phyloP scores from a whole-genome alignment of 2,888 invertebrate genomes.

The Eudemis profundana region DNA sequence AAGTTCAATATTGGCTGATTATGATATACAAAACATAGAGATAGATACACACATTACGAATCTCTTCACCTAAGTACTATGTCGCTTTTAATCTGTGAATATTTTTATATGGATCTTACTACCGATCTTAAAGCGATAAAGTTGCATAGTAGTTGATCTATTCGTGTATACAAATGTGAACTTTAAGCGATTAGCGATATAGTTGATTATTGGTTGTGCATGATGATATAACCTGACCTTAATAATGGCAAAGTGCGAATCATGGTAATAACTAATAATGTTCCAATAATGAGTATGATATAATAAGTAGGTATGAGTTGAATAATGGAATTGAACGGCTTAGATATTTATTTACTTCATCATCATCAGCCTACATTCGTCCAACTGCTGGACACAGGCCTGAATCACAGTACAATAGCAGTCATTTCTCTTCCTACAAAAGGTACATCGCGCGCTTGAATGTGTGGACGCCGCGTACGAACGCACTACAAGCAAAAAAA shows the following conservation, averaged over 20 bases:
- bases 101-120: too few relatives aligned
- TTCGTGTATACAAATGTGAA: neutral
- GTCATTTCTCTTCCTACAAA: too few relatives aligned
- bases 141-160: too few relatives aligned
- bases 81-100: too few relatives aligned
- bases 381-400: neutral
- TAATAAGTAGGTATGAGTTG: conserved; percentile 10
- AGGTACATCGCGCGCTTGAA: too few relatives aligned
- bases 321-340: conserved; percentile 13
- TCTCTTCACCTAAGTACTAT: too few relatives aligned
- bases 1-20: neutral
- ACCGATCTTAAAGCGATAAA: too few relatives aligned
- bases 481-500: too few relatives aligned
- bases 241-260: conserved; percentile 29
- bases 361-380: too few relatives aligned
- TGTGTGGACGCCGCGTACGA: too few relatives aligned
- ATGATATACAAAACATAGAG: neutral
- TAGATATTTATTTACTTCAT: neutral
- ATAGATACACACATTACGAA: too few relatives aligned
- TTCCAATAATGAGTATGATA: conserved; percentile 10
- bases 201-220: neutral
- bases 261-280: conserved; percentile 23
- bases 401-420: too few relatives aligned
- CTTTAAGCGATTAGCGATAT: neutral
- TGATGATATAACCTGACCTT: conserved; percentile 20